Evolutionary conservation across 2,888 invertebrate species (phyloP), one percentile per base, ranked within the genome.

Genomic region (Petrolisthes cinctipes): DNA sequence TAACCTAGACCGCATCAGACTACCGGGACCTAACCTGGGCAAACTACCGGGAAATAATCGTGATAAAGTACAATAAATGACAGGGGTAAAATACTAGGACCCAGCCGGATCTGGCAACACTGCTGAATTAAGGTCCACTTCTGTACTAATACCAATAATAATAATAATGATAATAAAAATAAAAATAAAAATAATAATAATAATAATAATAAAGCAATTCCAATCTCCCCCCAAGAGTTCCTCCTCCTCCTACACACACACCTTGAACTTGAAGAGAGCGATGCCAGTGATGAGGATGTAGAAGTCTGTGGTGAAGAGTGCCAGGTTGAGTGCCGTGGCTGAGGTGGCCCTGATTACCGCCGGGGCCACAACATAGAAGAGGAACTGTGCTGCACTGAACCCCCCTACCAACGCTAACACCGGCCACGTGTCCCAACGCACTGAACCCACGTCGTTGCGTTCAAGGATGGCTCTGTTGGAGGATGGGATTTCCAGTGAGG

Each of bases 261-360:
- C 86, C 86, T 81, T 82, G 93, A 96, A 96, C 91, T 96, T 95
- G 93, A 97, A 96, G 91, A 96, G 94, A 92, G 95, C 94, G 93
- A 97, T 95, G 91, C 97, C 97, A 91, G 95, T 94, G 82, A 97
- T 94, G 37, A 97, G 94, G 4, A 97, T 96, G 93, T 97, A 97
- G 93, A 97, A 97, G 93, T 97, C 97, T 2, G 97, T 95, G 0
- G 97, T 96, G 86, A 97, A 93, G 89, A 97, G 95, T 11, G 96
- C 96, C 91, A 97, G 93, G 93, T 97, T 97, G 92, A 97, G 94
- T 91, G 96, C 95, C 80, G 97, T 95, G n/a, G 97, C 96, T 14
- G 96, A 96, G 14, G 96, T 96, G 92, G 95, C 95, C 92, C 95
- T 94, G 90, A 97, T 93, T 93, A 97, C 95, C 20, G 95, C 94